These are phyloP conservation scores for Gallinago stenura DNA, from an alignment of 2,797 vertebrate species.

Conservation along the genomic window DNA sequence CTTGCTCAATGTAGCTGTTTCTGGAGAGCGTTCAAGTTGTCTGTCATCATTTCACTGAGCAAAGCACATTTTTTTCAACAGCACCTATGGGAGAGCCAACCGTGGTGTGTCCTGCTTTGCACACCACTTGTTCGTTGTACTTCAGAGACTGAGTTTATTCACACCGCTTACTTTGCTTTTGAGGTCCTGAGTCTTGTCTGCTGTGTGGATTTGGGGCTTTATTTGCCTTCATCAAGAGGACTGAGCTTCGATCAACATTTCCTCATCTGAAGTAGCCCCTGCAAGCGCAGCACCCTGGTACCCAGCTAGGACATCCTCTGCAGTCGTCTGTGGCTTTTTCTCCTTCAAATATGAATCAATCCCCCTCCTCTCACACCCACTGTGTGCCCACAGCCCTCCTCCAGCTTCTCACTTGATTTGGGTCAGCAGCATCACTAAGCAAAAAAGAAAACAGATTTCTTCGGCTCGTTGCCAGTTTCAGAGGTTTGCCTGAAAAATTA, in stretches of 20 bases:
- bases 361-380: neutral
- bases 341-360: neutral
- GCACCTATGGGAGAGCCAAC: neutral
- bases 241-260: neutral
- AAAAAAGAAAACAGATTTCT: neutral
- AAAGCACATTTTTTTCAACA: neutral
- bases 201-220: neutral
- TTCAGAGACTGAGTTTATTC: neutral
- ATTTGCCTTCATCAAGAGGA: neutral
- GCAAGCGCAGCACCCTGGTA: neutral
- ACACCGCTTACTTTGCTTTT: neutral
- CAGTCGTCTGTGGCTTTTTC: neutral
- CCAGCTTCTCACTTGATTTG: neutral
- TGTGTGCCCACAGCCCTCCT: neutral
- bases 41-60: neutral
- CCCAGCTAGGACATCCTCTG: neutral
- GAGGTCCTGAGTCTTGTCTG: neutral
- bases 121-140: neutral
- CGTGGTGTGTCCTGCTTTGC: neutral
- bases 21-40: conserved; percentile 9
- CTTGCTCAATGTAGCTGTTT: neutral
- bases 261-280: neutral
- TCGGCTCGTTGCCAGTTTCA: neutral
- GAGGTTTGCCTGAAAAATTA: neutral
- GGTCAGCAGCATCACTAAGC: neutral